Base-by-base conservation (phyloP, 2,888 invertebrate genomes). In the Tenthredo notha region DNA sequence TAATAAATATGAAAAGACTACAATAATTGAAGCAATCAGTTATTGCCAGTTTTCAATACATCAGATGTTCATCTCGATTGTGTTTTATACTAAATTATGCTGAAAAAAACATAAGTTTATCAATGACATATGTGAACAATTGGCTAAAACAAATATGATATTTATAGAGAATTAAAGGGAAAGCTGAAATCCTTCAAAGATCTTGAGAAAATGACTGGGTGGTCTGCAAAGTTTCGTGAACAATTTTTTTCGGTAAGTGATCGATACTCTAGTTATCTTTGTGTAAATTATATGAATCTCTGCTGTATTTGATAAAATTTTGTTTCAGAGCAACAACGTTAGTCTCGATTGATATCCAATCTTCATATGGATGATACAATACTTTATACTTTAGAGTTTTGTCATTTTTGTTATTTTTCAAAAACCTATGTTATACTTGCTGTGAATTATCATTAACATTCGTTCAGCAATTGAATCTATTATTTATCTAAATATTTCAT, bases 321-420 rank as follows among this genome's bases (percentile, higher is more conserved):
- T 58, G 37, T 80, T 80, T 40, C 80, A 80, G 80, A n/a, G 61
- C 18, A 80, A 80, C 61, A 61, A 61, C 25, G 21, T 80, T 61
- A 21, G 21, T 80, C 12, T 80, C 40, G 43, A 80, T 61, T 80
- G 61, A 61, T 21, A 21, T 21, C 15, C 12, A 21, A 43, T 12
- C 67, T 15, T 67, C 6, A 54, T 54, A n/a, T 10, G 15, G 47
- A 47, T 47, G 4, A 15, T 47, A 47, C 12, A 15, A 47, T 47
- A 47, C 15, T 47, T 47, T 43, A 43, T 43, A 43, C 43, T 12
- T 43, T 10, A 12, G 43, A 43, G 43, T 43, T 43, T 43, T 43
- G 43, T 43, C 12, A 29, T 72, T 75, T 75, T 75, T 75, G 29
- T 50, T 75, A 47, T 75, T 75, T 21, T 40, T 72, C 43, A 47